These are phyloP conservation scores for Helleia helle DNA, from an alignment of 2,888 invertebrate species.

Conservation along the genomic window DNA sequence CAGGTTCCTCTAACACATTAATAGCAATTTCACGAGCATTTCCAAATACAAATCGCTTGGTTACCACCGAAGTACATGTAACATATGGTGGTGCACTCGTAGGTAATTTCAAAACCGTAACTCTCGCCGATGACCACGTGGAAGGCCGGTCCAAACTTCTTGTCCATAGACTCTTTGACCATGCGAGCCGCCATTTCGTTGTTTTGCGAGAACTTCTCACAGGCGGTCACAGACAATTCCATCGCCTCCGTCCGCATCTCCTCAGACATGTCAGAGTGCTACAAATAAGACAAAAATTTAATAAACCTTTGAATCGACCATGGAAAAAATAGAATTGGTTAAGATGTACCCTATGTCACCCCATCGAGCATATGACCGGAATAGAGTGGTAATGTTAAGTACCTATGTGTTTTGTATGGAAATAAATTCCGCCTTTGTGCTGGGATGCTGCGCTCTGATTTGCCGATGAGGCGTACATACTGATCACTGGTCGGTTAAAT, in stretches of 20 bases:
- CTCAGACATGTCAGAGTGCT: constrained; percentile 95
- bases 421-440: no score
- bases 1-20: no score
- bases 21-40: constrained; percentile 79
- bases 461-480: no score
- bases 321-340: no score
- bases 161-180: constrained; percentile 96
- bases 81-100: constrained; percentile 89
- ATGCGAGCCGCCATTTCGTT: constrained; percentile 93
- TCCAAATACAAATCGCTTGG: constrained; percentile 91
- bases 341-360: no score
- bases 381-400: no score
- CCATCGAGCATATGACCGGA: no score
- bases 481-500: no score
- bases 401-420: no score
- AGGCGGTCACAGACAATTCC: constrained; percentile 93
- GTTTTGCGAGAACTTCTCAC: constrained; percentile 91
- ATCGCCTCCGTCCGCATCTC: constrained; percentile 93
- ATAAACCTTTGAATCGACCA: no score
- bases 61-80: constrained; percentile 95
- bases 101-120: constrained; percentile 93
- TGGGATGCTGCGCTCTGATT: no score
- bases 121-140: constrained; percentile 97
- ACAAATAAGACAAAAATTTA: constrained; percentile 29
- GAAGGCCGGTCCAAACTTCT: constrained; percentile 95